Percentiles rank a stretch among this genome's conserved stretches.
Evolutionary conservation across 2,888 invertebrate species (phyloP).

Genomic region (Drosophila melanosoma): DNA sequence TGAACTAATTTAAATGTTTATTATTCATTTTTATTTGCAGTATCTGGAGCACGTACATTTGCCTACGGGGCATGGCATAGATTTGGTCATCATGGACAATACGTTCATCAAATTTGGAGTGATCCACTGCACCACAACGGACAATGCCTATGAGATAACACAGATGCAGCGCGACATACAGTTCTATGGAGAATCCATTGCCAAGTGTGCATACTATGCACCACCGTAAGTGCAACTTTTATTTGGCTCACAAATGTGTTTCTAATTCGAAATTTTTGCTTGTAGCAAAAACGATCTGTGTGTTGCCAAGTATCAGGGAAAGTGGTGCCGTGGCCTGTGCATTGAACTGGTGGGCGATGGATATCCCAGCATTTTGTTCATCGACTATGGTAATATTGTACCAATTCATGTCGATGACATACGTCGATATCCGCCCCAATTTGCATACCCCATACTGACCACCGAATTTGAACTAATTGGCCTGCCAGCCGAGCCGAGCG

Average conservation of each 20-base stretch:
- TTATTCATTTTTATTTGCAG: slow-evolving; percentile 43
- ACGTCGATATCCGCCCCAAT: slow-evolving; percentile 81
- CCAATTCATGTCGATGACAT: slow-evolving; percentile 76
- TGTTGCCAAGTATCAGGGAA: slow-evolving; percentile 78
- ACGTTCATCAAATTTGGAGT: slow-evolving; percentile 73
- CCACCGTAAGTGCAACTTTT: slow-evolving; percentile 70
- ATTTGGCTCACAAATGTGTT: not conserved
- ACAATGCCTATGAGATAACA: slow-evolving; percentile 73
- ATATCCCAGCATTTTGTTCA: slow-evolving; percentile 81
- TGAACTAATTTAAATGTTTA: not conserved
- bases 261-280: not conserved
- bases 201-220: slow-evolving; percentile 61
- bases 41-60: slow-evolving; percentile 63
- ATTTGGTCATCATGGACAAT: slow-evolving; percentile 82
- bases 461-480: slow-evolving; percentile 76
- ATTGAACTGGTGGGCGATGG: slow-evolving; percentile 83
- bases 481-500: slow-evolving; percentile 30
- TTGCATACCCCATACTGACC: slow-evolving; percentile 79
- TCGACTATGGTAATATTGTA: slow-evolving; percentile 83
- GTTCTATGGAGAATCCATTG: slow-evolving; percentile 66
- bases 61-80: slow-evolving; percentile 71
- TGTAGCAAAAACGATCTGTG: slow-evolving; percentile 78
- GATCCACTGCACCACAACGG: slow-evolving; percentile 76
- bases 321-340: slow-evolving; percentile 83
- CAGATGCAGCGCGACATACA: slow-evolving; percentile 78